These are phyloP conservation scores for Leptopilina clavipes DNA, from an alignment of 1,140 invertebrate species.

Conservation along the genomic window DNA sequence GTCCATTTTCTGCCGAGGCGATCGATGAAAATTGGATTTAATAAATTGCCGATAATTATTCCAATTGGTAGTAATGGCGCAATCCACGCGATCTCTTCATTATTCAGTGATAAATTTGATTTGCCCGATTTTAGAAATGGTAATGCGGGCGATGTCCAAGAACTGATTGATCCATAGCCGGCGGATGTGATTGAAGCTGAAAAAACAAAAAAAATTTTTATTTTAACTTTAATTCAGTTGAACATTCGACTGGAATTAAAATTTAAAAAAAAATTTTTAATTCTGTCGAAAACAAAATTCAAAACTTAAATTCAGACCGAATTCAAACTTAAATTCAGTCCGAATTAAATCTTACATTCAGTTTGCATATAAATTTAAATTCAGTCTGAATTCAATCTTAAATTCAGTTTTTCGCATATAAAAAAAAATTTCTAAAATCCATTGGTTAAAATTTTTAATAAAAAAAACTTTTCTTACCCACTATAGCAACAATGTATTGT, in stretches of 20 bases:
- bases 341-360: too few relatives aligned
- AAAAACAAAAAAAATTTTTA: neutral
- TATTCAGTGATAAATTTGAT: neutral
- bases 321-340: too few relatives aligned
- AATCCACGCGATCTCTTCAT: slow-evolving; percentile 1
- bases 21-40: slow-evolving; percentile 17
- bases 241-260: too few relatives aligned
- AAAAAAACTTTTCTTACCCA: neutral
- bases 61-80: neutral
- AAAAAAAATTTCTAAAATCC: too few relatives aligned
- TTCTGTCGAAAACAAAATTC: too few relatives aligned
- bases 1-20: slow-evolving; percentile 3
- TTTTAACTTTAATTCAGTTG: neutral
- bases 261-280: too few relatives aligned
- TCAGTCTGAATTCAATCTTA: too few relatives aligned
- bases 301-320: too few relatives aligned
- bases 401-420: too few relatives aligned
- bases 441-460: too few relatives aligned
- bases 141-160: neutral
- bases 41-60: neutral
- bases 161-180: neutral
- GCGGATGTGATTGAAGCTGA: neutral
- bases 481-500: neutral
- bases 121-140: neutral
- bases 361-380: too few relatives aligned